Evolutionary conservation across 2,113 vertebrate species (phyloP).

Genomic region (Alligator mississippiensis): DNA sequence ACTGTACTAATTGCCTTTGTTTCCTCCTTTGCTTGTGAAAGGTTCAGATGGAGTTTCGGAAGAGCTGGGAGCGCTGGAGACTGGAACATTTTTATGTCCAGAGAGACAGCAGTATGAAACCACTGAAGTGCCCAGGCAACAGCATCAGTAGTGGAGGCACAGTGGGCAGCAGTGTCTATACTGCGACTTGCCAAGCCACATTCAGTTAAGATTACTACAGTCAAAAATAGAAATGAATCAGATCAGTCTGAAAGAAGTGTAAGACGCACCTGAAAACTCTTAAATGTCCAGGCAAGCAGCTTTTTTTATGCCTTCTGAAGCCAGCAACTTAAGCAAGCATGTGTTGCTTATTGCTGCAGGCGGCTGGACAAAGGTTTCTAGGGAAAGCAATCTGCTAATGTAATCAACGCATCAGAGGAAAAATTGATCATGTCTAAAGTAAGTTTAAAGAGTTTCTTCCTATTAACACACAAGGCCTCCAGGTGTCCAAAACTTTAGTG

Average conservation of each 20-base stretch:
- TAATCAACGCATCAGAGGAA: conserved; percentile 67
- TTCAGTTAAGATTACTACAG: conserved; percentile 71
- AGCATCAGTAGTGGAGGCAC: conserved; percentile 81
- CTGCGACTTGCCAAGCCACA: conserved; percentile 76
- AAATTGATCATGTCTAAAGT: conserved; percentile 64
- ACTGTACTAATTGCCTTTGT: conserved; percentile 26
- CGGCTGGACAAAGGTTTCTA: conserved; percentile 66
- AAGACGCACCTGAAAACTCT: conserved; percentile 29
- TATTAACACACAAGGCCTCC: conserved; percentile 68
- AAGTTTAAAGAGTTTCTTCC: conserved; percentile 72
- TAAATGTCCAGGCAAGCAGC: conserved; percentile 43
- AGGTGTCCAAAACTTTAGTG: conserved; percentile 64
- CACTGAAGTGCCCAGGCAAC: conserved; percentile 79
- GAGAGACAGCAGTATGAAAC: conserved; percentile 83
- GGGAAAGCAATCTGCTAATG: conserved; percentile 74
- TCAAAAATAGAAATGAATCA: not conserved
- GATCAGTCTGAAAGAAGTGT: conserved; percentile 34
- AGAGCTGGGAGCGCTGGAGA: conserved; percentile 84
- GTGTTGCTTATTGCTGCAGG: conserved; percentile 55
- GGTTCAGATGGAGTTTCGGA: conserved; percentile 85
- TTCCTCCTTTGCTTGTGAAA: conserved; percentile 54
- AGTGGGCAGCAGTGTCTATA: conserved; percentile 75
- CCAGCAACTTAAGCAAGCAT: conserved; percentile 46
- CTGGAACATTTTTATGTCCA: conserved; percentile 77
- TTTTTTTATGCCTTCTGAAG: conserved; percentile 45